Conservation (phyloP, 2,888 invertebrate genomes). For the Oxytorus armatus region DNA sequence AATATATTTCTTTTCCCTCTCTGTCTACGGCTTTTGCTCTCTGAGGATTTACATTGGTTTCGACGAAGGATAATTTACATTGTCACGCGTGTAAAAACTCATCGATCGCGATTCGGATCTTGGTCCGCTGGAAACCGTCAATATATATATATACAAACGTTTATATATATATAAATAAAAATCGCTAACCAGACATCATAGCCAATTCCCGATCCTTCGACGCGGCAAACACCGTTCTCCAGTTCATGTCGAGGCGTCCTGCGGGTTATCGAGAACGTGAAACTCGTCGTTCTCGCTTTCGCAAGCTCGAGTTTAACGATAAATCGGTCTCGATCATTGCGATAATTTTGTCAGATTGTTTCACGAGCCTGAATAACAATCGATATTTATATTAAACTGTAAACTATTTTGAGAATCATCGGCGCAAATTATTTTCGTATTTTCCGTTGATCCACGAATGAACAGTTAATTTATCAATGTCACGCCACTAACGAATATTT, state of each 20-base stretch:
- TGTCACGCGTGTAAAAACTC: slow-evolving; percentile 79
- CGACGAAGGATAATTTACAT: slow-evolving; percentile 76
- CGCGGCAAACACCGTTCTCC: neutral
- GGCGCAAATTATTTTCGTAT: too few species aligned
- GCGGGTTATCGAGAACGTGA: slow-evolving; percentile 1
- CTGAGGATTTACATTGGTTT: slow-evolving; percentile 73
- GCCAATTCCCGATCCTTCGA: slow-evolving; percentile 33
- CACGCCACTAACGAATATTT: too few species aligned
- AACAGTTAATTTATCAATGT: too few species aligned
- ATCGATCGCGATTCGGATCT: slow-evolving; percentile 67
- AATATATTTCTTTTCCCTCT: slow-evolving; percentile 8
- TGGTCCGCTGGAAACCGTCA: slow-evolving; percentile 32
- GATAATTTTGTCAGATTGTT: neutral
- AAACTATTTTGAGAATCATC: too few species aligned
- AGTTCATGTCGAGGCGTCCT: slow-evolving; percentile 35
- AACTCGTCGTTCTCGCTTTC: neutral
- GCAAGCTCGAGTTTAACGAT: neutral
- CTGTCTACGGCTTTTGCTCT: neutral
- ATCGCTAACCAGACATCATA: slow-evolving; percentile 27
- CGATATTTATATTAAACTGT: too few species aligned
- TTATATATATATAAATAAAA: slow-evolving; percentile 27
- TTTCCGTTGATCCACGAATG: too few species aligned
- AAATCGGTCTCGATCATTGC: neutral
- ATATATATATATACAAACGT: slow-evolving; percentile 2
- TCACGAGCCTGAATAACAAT: too few species aligned